Conservation (phyloP, 2,888 invertebrate genomes). For the Anoncus sp. region DNA sequence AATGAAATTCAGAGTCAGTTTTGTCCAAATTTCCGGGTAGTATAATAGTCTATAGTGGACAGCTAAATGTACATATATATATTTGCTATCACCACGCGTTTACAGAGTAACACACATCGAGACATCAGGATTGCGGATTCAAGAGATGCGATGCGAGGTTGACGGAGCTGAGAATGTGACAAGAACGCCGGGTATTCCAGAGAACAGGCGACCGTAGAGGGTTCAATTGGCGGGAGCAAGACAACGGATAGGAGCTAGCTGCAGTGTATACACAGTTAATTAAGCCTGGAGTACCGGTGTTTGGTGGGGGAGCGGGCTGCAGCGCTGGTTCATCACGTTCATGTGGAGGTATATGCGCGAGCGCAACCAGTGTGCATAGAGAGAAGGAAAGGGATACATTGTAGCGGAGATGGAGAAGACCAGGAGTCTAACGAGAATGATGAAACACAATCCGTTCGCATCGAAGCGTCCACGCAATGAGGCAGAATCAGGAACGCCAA, state of each 20-base stretch:
- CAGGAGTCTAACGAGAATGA: neutral
- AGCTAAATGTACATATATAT: constrained; percentile 11
- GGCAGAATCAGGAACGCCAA: neutral
- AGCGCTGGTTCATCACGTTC: constrained; percentile 43
- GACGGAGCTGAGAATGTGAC: constrained; percentile 43
- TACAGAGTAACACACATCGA: constrained; percentile 17
- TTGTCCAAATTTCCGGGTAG: constrained; percentile 8
- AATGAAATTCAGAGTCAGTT: neutral
- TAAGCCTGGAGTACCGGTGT: constrained; percentile 78
- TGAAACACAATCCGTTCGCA: neutral
- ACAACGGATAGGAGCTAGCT: constrained; percentile 81
- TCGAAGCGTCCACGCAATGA: neutral
- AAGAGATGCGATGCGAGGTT: constrained; percentile 42
- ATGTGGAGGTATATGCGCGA: constrained; percentile 17
- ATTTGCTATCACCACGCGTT: neutral
- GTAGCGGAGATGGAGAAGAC: constrained; percentile 4
- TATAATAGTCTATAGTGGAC: constrained; percentile 28
- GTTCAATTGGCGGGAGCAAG: constrained; percentile 81
- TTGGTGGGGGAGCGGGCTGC: constrained; percentile 50
- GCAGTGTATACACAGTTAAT: constrained; percentile 83
- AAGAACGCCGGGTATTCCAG: constrained; percentile 30
- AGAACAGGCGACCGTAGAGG: constrained; percentile 68
- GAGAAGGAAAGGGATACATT: neutral
- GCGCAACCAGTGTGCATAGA: neutral
- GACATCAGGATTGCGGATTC: constrained; percentile 29